Conservation (phyloP, 2,113 vertebrate species). For the Sinosuthora webbiana region DNA sequence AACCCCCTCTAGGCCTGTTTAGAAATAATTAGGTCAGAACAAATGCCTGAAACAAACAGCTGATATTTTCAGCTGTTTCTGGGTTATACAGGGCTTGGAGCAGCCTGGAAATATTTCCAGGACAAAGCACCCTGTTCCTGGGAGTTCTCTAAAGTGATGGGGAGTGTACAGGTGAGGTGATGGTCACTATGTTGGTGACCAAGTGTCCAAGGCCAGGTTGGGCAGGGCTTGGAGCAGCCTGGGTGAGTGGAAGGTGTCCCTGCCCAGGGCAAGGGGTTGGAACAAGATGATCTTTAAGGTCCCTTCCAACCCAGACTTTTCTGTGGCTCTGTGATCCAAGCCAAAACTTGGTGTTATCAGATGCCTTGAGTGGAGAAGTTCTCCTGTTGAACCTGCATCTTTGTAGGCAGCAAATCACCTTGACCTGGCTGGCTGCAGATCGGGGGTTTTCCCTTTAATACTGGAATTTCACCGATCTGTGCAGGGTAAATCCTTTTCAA, state of each 20-base stretch:
- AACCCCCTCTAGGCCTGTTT: background rate
- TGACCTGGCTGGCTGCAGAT: background rate
- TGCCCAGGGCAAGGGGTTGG: background rate
- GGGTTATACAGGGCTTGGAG: no score
- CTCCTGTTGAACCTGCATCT: fast-evolving
- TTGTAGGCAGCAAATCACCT: fast-evolving
- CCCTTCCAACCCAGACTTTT: background rate
- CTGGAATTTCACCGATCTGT: fast-evolving
- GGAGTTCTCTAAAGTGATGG: no score
- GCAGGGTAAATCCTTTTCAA: background rate
- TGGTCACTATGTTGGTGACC: background rate
- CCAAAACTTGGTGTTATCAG: background rate
- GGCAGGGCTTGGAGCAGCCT: fast-evolving
- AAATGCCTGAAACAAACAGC: conserved; percentile 6
- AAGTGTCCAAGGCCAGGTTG: background rate
- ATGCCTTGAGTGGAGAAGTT: background rate
- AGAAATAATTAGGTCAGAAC: conserved; percentile 33
- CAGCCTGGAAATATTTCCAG: no score
- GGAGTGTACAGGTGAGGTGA: fast-evolving
- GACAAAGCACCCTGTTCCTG: background rate
- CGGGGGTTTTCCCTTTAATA: background rate
- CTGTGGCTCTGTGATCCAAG: background rate
- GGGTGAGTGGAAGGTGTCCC: background rate
- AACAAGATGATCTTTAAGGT: fast-evolving
- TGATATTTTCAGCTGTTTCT: background rate